A percentile compares a stretch with the other conserved stretches of the same genome.
phyloP scores from a whole-genome alignment of 2,888 invertebrate species.

The Megastigmus dorsalis region DNA sequence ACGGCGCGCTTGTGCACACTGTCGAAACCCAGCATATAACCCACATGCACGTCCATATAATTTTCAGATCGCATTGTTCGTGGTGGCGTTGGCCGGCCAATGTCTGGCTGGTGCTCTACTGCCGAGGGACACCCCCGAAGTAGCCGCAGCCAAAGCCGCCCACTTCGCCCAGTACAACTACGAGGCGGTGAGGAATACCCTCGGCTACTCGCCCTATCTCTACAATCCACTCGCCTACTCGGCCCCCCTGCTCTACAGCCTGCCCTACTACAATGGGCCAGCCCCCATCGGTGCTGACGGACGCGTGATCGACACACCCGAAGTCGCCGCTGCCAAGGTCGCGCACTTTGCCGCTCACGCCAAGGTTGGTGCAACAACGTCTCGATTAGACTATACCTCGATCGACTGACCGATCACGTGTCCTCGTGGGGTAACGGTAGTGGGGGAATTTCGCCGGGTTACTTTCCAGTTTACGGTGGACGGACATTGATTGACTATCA shows the following conservation, averaged over 20 bases:
- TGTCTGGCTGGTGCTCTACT: conserved; percentile 23
- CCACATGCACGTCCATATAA: no score
- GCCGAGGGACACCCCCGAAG: conserved; percentile 64
- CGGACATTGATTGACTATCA: no score
- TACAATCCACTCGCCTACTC: neutral
- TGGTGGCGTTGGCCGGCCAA: conserved; percentile 29
- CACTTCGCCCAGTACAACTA: conserved; percentile 57
- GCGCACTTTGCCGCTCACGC: conserved; percentile 69
- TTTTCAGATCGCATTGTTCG: conserved; percentile 32
- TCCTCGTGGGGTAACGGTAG: no score
- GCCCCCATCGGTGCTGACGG: conserved; percentile 70
- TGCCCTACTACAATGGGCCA: conserved; percentile 49
- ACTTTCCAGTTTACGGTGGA: no score
- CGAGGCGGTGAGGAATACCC: conserved; percentile 51
- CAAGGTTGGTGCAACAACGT: conserved; percentile 49
- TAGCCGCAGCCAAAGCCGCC: conserved; percentile 64
- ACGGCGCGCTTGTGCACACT: no score
- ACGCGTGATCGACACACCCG: conserved; percentile 70
- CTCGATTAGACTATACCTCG: no score
- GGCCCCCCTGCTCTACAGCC: neutral
- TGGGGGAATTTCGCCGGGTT: no score
- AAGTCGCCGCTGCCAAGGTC: conserved; percentile 68
- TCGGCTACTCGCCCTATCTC: conserved; percentile 28
- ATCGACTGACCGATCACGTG: no score
- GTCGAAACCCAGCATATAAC: neutral